Base-by-base conservation (phyloP, 2,113 vertebrate species). In the Girardinichthys multiradiatus region DNA sequence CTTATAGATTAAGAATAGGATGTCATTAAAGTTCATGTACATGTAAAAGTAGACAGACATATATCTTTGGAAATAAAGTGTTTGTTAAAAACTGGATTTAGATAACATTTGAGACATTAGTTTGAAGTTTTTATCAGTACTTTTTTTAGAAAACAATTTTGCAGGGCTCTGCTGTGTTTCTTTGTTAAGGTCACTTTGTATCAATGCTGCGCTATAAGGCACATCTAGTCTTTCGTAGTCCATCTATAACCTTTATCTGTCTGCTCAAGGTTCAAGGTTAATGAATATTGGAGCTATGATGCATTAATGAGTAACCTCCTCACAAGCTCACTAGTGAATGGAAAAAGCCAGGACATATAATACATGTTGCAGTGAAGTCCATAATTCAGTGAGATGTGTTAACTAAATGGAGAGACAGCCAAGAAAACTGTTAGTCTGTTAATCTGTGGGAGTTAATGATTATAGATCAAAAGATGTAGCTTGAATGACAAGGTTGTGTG, bases 251-350 rank as follows among this genome's bases (percentile, higher is more conserved):
- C 78, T 86, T 60, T 67, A 59, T 75, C 30, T 29, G 51, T 24
- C 11, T 59, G 62, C 29, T 62, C 79, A 91, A 82, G 77, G 87
- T 86, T 83, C 85, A 91, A 89, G 79, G 89, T 90, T 90, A 89
- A 90, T 88, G 82, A 88, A 82, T 87, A 80, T 61, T 64, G 64
- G 64, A 81, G 81, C 42, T 59, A 68, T 79, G 61, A 76, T 75
- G 64, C 63, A 89, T 91, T 83, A 92, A 92, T 91, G 76, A 91
- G 79, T 91, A 92, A 92, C 91, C 83, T 70, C 80, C 70, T 3
- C 77, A 85, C 60, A 31, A 68, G 87, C 60, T 81, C 75, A 79
- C 65, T 28, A 61, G 81, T 51, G 80, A 78, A 45, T 28, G 74
- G 64, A 76, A 72, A 64, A 74, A 60, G 28, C 61, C 28, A 11